Conservation (phyloP, 1,140 invertebrate genomes). For the Plutomurus gul region DNA sequence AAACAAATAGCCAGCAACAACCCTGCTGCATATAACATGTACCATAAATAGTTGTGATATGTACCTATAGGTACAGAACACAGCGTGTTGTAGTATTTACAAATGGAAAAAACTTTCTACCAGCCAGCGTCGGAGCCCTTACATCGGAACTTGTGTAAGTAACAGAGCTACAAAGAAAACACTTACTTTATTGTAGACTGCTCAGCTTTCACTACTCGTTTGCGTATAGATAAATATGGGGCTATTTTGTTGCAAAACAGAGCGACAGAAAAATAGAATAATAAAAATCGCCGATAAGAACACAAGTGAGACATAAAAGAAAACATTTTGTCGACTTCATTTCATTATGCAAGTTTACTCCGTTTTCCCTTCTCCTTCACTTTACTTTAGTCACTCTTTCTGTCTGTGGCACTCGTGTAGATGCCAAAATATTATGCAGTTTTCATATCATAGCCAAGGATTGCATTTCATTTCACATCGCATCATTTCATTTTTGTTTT, state of each 20-base stretch:
- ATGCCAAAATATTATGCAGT: slow-evolving; percentile 36
- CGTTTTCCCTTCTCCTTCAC: not conserved
- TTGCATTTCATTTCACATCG: slow-evolving; percentile 25
- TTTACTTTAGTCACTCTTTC: not conserved
- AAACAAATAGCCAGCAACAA: too few relatives aligned
- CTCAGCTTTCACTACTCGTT: not conserved
- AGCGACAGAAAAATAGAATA: slow-evolving; percentile 39
- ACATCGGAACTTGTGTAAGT: slow-evolving; percentile 11
- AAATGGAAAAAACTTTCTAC: too few relatives aligned
- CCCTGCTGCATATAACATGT: too few relatives aligned
- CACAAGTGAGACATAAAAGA: slow-evolving; percentile 28
- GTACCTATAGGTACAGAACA: too few relatives aligned
- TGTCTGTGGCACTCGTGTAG: slow-evolving; percentile 11
- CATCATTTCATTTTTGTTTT: slow-evolving; percentile 32
- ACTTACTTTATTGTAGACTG: slow-evolving; percentile 13
- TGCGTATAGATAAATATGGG: not conserved
- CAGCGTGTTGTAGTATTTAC: too few relatives aligned
- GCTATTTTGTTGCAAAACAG: not conserved
- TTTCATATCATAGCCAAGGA: slow-evolving; percentile 32
- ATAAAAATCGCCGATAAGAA: slow-evolving; percentile 34
- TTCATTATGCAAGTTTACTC: slow-evolving; percentile 31
- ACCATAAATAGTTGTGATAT: too few relatives aligned
- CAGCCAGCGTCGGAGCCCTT: not conserved
- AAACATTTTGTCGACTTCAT: slow-evolving; percentile 31
- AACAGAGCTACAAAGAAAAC: slow-evolving; percentile 15